Base-by-base conservation (phyloP, 1,140 invertebrate species). In the Anastatus disparis region DNA sequence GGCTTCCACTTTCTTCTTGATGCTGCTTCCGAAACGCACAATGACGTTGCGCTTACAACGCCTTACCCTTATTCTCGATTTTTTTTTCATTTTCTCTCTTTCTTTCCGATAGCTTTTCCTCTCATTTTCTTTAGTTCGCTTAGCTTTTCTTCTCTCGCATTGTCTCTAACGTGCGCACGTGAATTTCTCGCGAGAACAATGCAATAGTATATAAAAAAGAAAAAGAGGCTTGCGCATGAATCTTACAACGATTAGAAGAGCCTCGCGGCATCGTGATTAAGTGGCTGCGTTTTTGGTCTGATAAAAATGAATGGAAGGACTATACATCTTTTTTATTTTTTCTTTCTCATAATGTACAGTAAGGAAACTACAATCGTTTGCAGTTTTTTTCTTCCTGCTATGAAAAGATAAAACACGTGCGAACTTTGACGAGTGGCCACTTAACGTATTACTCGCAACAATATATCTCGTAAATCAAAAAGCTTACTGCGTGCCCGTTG, bases 111-210 rank as follows among this genome's bases (percentile, higher is more conserved):
- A n/a, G n/a, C n/a, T n/a, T n/a, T n/a, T 26, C 26, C 24, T 42
- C 9, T 6, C 48, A 22, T 40, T 50, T 8, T 15, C n/a, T 13
- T 8, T 38, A 52, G 4, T 31, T 15, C 46, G 40, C 27, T 59
- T 52, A 27, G 6, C 48, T 52, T n/a, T 56, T 31, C 27, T 56
- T 35, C 15, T 10, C 40, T 50, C n/a, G n/a, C 31, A 20, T 52
- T 67, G 29, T 67, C 20, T 9, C 29, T 24, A 20, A n/a, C 35
- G 26, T 6, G 29, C 24, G 3, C 15, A 24, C 17, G n/a, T 7
- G 35, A 48, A 46, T 62, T 48, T 62, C 27, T 7, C n/a, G 10
- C 31, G 31, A 48, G 59, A 62, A 62, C 59, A 62, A 62, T 62
- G 27, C 42, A 17, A 55, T 27, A n/a, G n/a, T n/a, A n/a, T n/a